Evolutionary conservation across 2,113 vertebrate genomes (phyloP).

Genomic region (Anoura caudifer): DNA sequence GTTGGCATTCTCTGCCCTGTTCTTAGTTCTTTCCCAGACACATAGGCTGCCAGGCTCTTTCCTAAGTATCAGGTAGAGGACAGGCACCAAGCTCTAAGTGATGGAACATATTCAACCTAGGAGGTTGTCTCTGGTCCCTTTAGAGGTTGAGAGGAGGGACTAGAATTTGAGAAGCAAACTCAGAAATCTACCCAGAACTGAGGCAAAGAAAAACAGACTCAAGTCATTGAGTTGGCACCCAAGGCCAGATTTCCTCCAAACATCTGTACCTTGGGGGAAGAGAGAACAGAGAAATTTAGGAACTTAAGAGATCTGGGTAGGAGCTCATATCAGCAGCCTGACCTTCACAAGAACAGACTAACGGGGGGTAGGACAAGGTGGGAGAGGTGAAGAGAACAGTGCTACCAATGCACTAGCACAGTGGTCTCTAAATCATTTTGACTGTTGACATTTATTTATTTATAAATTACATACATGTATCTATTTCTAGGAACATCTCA

Average conservation of each 20-base stretch:
- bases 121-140: background rate
- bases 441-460: background rate
- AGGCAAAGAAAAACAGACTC: background rate
- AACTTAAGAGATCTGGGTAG: background rate
- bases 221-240: background rate
- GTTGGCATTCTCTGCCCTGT: background rate
- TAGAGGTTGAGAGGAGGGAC: background rate
- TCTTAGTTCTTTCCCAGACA: background rate
- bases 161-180: background rate
- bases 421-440: background rate
- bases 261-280: background rate
- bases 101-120: background rate
- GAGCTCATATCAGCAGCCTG: background rate
- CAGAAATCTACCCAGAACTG: background rate
- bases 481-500: background rate
- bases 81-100: background rate
- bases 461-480: background rate
- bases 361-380: background rate
- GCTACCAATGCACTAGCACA: background rate
- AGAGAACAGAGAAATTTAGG: background rate
- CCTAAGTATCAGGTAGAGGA: background rate
- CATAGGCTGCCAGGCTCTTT: background rate
- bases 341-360: background rate
- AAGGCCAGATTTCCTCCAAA: background rate
- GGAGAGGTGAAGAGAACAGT: background rate